Conservation (phyloP, 2,797 vertebrate species). For the Tapirus indicus region DNA sequence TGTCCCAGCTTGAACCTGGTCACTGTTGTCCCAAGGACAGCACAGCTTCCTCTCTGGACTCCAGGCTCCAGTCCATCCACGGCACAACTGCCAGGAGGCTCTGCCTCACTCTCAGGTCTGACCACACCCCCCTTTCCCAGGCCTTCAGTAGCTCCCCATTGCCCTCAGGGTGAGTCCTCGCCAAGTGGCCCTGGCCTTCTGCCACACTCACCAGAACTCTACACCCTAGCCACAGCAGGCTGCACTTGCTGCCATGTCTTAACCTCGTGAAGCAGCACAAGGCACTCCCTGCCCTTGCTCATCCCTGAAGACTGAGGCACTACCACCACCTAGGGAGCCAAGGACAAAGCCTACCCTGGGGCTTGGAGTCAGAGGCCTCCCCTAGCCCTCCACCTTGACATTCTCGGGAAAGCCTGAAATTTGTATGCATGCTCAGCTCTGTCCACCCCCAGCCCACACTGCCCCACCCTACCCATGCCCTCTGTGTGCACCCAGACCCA, state of each 20-base stretch:
- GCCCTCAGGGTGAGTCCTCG: background rate
- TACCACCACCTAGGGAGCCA: background rate
- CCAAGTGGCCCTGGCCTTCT: background rate
- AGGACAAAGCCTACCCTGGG: background rate
- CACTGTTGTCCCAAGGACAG: background rate
- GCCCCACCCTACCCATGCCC: fast-evolving
- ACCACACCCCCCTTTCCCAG: background rate
- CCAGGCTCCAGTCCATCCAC: background rate
- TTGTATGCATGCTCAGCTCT: fast-evolving
- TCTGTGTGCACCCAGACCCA: fast-evolving
- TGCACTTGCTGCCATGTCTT: background rate
- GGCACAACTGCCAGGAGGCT: background rate
- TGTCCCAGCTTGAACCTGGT: background rate
- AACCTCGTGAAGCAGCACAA: background rate
- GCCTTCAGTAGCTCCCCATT: background rate
- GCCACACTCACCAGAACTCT: background rate
- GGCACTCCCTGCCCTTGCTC: background rate
- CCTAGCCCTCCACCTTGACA: background rate
- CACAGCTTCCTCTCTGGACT: background rate
- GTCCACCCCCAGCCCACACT: background rate
- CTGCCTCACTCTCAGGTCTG: background rate
- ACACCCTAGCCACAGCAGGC: background rate
- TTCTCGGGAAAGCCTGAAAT: background rate
- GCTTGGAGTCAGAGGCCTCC: background rate
- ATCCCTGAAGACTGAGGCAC: background rate